Evolutionary conservation across 92 coral and sea anemone species (phyloP).

Genomic region (Epizoanthus rinbou): DNA sequence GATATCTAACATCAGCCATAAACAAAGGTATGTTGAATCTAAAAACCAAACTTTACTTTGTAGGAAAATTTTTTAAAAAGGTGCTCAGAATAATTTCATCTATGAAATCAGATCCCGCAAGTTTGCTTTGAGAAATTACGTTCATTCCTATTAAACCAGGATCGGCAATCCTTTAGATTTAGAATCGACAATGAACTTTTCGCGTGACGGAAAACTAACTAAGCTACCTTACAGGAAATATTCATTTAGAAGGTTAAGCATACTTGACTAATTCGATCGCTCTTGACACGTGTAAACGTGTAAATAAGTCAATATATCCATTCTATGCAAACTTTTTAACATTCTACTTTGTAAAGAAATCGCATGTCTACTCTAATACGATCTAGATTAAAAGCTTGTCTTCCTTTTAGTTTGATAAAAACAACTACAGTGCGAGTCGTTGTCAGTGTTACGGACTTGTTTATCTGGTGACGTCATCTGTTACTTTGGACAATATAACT

Average conservation of each 20-base stretch:
- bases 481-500: not conserved
- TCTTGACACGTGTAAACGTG: not conserved
- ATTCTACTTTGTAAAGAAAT: not conserved
- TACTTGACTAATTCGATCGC: not conserved
- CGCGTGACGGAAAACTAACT: no score
- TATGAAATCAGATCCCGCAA: no score
- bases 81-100: no score
- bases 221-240: no score
- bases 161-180: no score
- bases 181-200: no score
- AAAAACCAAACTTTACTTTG: no score
- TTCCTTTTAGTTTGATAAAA: not conserved
- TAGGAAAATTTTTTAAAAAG: no score
- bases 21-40: not conserved
- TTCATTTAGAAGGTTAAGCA: not conserved
- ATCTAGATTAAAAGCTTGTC: not conserved
- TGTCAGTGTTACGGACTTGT: slow-evolving; percentile 17
- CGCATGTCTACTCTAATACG: not conserved
- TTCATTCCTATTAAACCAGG: no score
- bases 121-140: no score
- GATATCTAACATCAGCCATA: no score
- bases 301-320: not conserved
- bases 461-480: slow-evolving; percentile 31
- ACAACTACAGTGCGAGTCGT: not conserved
- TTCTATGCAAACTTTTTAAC: not conserved